Conservation (phyloP, 2,888 invertebrate species). For the Dinocampus coccinellae region DNA sequence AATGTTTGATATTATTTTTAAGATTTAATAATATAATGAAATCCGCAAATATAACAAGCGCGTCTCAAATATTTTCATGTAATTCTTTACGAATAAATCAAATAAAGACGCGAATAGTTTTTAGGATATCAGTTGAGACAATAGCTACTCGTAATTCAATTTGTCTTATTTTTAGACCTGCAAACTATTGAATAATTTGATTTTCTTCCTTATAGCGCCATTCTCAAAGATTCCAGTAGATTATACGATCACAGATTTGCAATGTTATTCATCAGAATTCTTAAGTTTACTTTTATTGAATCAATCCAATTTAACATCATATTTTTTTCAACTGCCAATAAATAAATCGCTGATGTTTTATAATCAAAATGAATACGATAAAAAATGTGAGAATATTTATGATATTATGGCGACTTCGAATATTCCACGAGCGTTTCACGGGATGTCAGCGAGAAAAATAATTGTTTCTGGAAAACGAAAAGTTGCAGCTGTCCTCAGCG, state of each 20-base stretch:
- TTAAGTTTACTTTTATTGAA: constrained; percentile 76
- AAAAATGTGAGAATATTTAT: constrained; percentile 50
- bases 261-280: constrained; percentile 81
- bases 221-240: constrained; percentile 51
- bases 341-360: constrained; percentile 47
- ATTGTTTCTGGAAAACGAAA: constrained; percentile 88
- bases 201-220: constrained; percentile 43
- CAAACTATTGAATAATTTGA: neutral
- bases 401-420: constrained; percentile 54
- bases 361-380: constrained; percentile 44
- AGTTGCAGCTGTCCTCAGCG: constrained; percentile 87
- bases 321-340: constrained; percentile 60
- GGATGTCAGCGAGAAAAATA: constrained; percentile 72
- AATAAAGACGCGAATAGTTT: too few species aligned
- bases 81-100: too few species aligned
- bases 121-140: too few species aligned
- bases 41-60: too few species aligned
- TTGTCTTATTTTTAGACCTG: too few species aligned
- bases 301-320: constrained; percentile 57
- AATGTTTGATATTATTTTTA: constrained; percentile 22
- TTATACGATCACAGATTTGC: constrained; percentile 75
- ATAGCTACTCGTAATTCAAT: too few species aligned
- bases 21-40: too few species aligned
- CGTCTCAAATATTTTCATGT: too few species aligned
- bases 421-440: constrained; percentile 61